phyloP scores from a whole-genome alignment of 2,888 invertebrate species.

The Troglohyphantes excavatus region DNA sequence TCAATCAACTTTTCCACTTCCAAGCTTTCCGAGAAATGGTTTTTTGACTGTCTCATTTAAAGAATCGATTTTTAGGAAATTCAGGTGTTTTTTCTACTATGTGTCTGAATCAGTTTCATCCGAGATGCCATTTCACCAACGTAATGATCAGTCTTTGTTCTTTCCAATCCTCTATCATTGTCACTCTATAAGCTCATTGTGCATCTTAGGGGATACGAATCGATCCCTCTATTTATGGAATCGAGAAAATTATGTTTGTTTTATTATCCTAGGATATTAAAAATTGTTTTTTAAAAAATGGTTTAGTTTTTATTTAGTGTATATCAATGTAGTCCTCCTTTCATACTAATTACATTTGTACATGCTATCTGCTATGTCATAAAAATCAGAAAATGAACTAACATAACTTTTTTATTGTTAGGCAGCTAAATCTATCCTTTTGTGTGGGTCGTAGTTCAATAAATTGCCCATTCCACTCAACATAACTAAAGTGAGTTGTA shows the following conservation, averaged over 20 bases:
- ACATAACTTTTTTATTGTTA: no score
- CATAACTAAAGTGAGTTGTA: no score
- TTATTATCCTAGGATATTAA: conserved; percentile 38
- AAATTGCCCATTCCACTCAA: no score
- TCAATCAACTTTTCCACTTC: no score
- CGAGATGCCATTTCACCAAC: not conserved
- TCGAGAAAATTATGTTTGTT: conserved; percentile 24
- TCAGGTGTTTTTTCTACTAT: conserved; percentile 7
- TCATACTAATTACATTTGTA: no score
- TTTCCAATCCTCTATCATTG: not conserved
- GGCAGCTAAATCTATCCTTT: no score
- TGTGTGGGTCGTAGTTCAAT: no score
- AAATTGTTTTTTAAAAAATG: conserved; percentile 35
- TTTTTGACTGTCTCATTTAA: no score
- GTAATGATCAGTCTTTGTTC: not conserved
- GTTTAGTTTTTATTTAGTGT: not conserved
- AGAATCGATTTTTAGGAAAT: not conserved
- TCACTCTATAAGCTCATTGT: conserved; percentile 25
- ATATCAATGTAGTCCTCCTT: no score
- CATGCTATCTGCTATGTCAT: no score
- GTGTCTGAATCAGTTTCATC: conserved; percentile 17
- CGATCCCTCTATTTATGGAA: not conserved
- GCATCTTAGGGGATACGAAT: not conserved
- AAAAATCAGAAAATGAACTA: no score
- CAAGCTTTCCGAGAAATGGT: no score